Base-by-base conservation (phyloP, 1,140 invertebrate genomes). In the Littorina saxatilis region DNA sequence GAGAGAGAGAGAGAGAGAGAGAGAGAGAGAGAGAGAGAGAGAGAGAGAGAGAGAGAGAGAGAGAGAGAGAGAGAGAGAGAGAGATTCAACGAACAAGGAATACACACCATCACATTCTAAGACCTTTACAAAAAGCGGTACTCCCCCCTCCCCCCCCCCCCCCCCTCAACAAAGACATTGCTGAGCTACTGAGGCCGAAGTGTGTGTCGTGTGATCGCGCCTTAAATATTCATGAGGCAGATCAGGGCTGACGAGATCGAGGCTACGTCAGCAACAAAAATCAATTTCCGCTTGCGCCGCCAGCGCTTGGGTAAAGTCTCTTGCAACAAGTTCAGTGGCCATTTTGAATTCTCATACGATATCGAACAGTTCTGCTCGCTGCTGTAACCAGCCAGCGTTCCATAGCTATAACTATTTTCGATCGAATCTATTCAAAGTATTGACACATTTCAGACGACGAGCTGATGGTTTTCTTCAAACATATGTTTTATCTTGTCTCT, bases 191-290 rank as follows among this genome's bases (percentile, higher is more conserved):
- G 32, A 66, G 55, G 55, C 23, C 15, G 5, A 23, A 58, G 43
- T 47, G 43, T 47, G 5, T 39, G 70, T 27, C 70, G 70, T 73
- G 70, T 73, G 70, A 39, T 9, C 4, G 40, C 2, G 40, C 27
- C 70, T 40, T 73, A 39, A 73, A 73, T 73, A 73, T 73, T 73
- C 70, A 73, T 43, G 70, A 73, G 70, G 70, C 35, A 43, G 70
- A 35, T 73, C 40, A 37, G 70, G 13, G 70, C 70, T 73, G 70
- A 43, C 70, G 40, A 40, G 70, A n/a, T 61, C 39, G 70, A 39
- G 40, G 40, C 37, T 73, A 73, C 39, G 37, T 43, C 70, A 73
- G 70, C 66, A 68, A 35, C 66, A 66, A 66, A 1, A 66, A 27
- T 29, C n/a, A 35, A 29, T 66, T 27, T 66, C 61, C 61, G n/a